phyloP scores from a whole-genome alignment of 1,140 invertebrate genomes.

The Scylla paramamosain region DNA sequence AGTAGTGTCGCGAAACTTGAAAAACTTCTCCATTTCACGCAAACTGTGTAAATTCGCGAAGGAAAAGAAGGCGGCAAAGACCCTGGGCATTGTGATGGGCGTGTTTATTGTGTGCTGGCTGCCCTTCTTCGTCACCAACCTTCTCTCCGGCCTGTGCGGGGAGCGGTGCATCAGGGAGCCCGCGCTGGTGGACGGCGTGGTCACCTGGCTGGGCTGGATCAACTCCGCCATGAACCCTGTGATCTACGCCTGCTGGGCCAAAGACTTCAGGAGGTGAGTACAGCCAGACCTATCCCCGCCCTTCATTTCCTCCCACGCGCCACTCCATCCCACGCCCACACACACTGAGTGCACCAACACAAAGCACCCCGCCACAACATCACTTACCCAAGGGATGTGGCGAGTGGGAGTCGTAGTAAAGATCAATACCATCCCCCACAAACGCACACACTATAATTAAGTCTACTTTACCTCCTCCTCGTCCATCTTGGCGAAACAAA shows the following conservation, averaged over 20 bases:
- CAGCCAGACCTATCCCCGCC: background rate
- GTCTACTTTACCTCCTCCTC: no score
- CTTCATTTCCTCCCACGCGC: background rate
- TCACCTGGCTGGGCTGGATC: constrained; percentile 99
- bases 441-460: no score
- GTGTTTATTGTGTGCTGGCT: constrained; percentile 99
- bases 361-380: no score
- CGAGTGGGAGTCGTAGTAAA: no score
- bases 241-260: constrained; percentile 98
- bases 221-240: constrained; percentile 99
- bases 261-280: constrained; percentile 94
- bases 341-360: no score
- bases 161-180: constrained; percentile 89
- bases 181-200: constrained; percentile 93
- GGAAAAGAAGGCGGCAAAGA: constrained; percentile 84
- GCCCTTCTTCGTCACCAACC: constrained; percentile 98
- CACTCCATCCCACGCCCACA: background rate
- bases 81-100: constrained; percentile 87
- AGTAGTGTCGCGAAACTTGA: constrained; percentile 81
- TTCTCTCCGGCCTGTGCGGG: constrained; percentile 93
- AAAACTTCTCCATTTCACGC: constrained; percentile 93
- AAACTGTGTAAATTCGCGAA: constrained; percentile 90
- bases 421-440: no score
- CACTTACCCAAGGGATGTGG: no score
- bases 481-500: no score